phyloP scores from a whole-genome alignment of 2,888 invertebrate genomes.

The Homarus gammarus region DNA sequence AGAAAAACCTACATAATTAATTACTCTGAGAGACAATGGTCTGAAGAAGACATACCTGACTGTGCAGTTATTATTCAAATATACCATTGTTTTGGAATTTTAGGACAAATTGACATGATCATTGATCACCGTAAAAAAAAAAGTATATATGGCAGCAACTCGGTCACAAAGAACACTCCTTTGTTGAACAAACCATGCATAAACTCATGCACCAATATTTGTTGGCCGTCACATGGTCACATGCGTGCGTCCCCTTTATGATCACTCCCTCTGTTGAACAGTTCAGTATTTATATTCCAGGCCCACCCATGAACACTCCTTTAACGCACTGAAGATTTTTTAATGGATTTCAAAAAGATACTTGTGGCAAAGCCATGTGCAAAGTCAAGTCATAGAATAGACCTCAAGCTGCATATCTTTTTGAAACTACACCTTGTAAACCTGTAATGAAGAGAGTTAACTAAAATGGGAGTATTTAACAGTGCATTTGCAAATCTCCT shows the following conservation, averaged over 20 bases:
- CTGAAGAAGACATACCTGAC: background rate
- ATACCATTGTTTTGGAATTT: background rate
- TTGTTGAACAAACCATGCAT: conserved; percentile 74
- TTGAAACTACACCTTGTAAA: conserved; percentile 40
- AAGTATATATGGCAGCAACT: conserved; percentile 51
- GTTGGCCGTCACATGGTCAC: conserved; percentile 41
- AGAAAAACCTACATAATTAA: background rate
- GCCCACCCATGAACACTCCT: conserved; percentile 45
- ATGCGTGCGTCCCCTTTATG: conserved; percentile 50
- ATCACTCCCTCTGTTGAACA: conserved; percentile 1
- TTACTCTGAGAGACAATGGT: background rate
- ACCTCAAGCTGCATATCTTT: conserved; percentile 56
- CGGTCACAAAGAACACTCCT: conserved; percentile 73
- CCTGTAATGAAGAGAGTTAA: conserved; percentile 59
- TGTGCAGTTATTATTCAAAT: background rate
- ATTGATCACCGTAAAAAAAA: background rate
- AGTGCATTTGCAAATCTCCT: conserved; percentile 31
- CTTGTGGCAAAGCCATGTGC: conserved; percentile 30
- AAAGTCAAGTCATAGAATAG: conserved; percentile 7
- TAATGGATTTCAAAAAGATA: conserved; percentile 59
- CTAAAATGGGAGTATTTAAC: conserved; percentile 37
- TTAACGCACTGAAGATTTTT: conserved; percentile 32
- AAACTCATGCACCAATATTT: conserved; percentile 64
- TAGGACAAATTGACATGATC: background rate
- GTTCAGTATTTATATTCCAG: background rate